Evolutionary conservation across 2,113 vertebrate genomes (phyloP).

Genomic region (Uropsilus gracilis): DNA sequence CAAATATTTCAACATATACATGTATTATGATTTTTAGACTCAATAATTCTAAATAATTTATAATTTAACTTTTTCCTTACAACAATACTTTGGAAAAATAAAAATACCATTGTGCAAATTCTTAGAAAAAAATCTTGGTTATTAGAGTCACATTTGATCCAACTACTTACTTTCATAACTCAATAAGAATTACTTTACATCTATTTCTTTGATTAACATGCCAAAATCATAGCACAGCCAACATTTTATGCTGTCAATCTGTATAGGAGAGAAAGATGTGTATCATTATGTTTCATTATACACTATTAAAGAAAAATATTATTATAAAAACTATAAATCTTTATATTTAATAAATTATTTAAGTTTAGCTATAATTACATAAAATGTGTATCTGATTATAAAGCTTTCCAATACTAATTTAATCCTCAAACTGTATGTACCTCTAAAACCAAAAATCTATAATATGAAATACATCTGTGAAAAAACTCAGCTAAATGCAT

Average conservation of each 20-base stretch:
- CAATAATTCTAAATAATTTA: background rate
- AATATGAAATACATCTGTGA: background rate
- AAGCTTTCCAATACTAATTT: background rate
- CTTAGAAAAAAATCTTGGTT: background rate
- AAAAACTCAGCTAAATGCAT: background rate
- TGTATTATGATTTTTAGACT: background rate
- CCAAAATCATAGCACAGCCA: background rate
- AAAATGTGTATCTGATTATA: background rate
- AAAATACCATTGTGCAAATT: background rate
- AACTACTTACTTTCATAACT: background rate
- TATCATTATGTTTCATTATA: background rate
- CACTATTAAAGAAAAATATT: background rate
- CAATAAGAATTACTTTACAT: background rate
- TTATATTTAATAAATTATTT: background rate
- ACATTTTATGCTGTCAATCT: background rate
- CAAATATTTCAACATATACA: background rate
- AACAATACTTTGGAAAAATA: background rate
- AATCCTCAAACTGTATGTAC: background rate
- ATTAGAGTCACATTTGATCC: background rate
- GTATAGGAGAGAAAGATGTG: background rate
- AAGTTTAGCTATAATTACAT: background rate
- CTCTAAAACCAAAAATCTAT: background rate
- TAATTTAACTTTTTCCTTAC: background rate
- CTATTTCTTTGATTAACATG: background rate
- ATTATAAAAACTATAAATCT: background rate